phyloP scores from a whole-genome alignment of 2,113 vertebrate genomes.

The Oreocharis arfaki region DNA sequence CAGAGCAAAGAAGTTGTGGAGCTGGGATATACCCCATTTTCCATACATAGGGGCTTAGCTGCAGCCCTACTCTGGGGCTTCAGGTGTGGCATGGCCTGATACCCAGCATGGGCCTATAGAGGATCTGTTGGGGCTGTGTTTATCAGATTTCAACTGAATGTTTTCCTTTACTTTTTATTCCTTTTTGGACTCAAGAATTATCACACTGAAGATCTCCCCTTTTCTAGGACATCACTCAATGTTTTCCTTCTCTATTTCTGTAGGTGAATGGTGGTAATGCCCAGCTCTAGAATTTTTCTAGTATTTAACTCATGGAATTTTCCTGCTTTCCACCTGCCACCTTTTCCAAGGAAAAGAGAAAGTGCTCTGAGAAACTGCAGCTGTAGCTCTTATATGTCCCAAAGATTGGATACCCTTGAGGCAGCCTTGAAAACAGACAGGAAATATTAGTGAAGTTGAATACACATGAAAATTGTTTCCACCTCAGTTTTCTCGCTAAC shows the following conservation, averaged over 20 bases:
- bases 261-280: neutral
- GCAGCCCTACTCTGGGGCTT: neutral
- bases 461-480: neutral
- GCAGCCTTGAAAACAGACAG: neutral
- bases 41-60: neutral
- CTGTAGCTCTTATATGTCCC: neutral
- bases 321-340: neutral
- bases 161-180: neutral
- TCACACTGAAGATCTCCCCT: neutral
- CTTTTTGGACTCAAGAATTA: neutral
- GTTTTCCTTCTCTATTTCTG: neutral
- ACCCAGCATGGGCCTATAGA: neutral
- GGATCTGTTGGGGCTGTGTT: neutral
- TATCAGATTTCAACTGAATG: neutral
- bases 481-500: neutral
- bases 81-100: accelerated
- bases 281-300: neutral
- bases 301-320: neutral
- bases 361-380: neutral
- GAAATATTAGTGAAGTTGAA: neutral
- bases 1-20: neutral
- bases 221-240: accelerated
- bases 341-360: neutral
- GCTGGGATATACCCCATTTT: neutral
- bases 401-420: neutral